Percentiles rank a stretch among this genome's conserved stretches.
These are phyloP conservation scores for Eumaeus atala DNA, from an alignment of 1,140 invertebrate species.

Conservation along the genomic window DNA sequence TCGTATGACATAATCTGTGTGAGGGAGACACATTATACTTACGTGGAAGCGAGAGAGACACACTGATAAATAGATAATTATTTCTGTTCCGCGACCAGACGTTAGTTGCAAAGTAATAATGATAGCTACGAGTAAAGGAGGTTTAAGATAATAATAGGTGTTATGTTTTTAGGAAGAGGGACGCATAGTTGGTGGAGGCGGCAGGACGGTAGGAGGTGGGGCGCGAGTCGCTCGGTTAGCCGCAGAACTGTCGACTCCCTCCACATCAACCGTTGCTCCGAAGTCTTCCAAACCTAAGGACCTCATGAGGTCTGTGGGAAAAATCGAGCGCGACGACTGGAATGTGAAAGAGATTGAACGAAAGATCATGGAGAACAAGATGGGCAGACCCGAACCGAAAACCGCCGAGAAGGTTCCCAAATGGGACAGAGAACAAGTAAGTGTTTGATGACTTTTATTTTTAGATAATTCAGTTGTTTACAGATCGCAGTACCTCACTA, in stretches of 20 bases:
- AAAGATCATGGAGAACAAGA: slow-evolving; percentile 90
- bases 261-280: slow-evolving; percentile 47
- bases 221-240: slow-evolving; percentile 80
- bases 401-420: slow-evolving; percentile 90
- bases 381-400: slow-evolving; percentile 78
- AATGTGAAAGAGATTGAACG: slow-evolving; percentile 93
- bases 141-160: neutral
- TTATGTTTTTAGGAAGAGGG: slow-evolving; percentile 44
- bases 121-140: neutral
- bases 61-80: too few species aligned
- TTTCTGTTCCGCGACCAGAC: too few species aligned
- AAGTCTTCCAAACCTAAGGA: slow-evolving; percentile 89
- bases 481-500: too few species aligned
- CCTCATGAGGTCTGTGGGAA: slow-evolving; percentile 89
- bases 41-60: too few species aligned
- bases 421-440: slow-evolving; percentile 90
- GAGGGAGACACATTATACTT: too few species aligned
- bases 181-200: slow-evolving; percentile 42
- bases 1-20: too few species aligned
- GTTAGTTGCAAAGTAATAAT: too few species aligned
- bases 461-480: too few species aligned
- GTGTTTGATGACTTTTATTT: too few species aligned
- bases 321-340: slow-evolving; percentile 94
- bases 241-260: slow-evolving; percentile 64
- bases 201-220: slow-evolving; percentile 36